Base-by-base conservation (phyloP, 2,888 invertebrate species). In the Drosophila subquinaria region DNA sequence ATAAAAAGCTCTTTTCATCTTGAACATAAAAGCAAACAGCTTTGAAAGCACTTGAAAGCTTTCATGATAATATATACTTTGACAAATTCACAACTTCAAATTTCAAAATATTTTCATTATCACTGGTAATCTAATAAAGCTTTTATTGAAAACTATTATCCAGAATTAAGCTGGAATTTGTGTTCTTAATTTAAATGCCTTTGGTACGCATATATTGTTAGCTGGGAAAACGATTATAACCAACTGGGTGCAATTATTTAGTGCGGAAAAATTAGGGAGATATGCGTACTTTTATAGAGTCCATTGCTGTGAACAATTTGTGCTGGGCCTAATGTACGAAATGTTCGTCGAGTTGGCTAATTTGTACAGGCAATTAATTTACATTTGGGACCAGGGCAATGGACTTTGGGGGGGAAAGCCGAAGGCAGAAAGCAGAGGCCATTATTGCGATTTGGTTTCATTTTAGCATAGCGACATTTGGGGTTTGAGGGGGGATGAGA, bases 351-450 rank as follows among this genome's bases (percentile, higher is more conserved):
- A 71, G 67, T 69, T 72, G 88, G 76, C 83, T 84, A 84, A 84
- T 84, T 84, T 88, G 83, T 72, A 80, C 88, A 75, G 82, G 83
- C 83, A 84, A 84, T 84, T 84, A 84, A 88, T 84, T 84, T 88
- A 85, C 83, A 82, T 86, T 86, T 74, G 63, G 48, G 62, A 42
- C 48, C 62, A 35, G 52, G 43, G 35, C 51, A 33, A 40, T 42
- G 11, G 47, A 27, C 8, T n/a, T 30, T 1, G n/a, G 53, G 27
- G n/a, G 13, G 35, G 20, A 3, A 20, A 20, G 20, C 20, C 3
- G 20, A 42, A 27, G 5, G 27, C 27, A 5, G 40, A 9, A 20
- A 20, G 38, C 20, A 47, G 27, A 43, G 45, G 67, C 79, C 68
- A 83, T 82, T 82, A 87, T 77, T 79, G 73, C 67, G 73, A 73